These are phyloP conservation scores for Apodemia hepburni DNA, from an alignment of 2,888 invertebrate genomes.

Conservation along the genomic window DNA sequence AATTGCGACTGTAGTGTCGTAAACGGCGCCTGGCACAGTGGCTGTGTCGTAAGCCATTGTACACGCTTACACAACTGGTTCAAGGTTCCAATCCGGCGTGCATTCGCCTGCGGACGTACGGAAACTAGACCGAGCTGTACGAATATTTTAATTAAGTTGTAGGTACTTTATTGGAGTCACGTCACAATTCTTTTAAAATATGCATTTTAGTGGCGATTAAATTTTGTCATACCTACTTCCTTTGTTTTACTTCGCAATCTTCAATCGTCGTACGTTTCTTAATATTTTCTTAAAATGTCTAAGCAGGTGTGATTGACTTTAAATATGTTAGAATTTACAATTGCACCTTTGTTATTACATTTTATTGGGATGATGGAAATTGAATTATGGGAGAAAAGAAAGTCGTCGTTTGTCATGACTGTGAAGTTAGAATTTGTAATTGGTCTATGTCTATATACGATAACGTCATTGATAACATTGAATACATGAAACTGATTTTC, in stretches of 20 bases:
- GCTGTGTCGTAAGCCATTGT: constrained; percentile 74
- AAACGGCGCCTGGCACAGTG: constrained; percentile 63
- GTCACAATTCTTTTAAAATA: not conserved
- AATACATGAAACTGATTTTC: no score
- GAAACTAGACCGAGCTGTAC: constrained; percentile 48
- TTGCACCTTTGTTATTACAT: no score
- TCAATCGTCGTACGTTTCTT: no score
- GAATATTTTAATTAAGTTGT: constrained; percentile 12
- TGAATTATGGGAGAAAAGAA: no score
- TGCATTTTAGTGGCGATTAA: not conserved
- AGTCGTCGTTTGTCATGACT: no score
- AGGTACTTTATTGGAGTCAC: not conserved
- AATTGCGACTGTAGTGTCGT: constrained; percentile 51
- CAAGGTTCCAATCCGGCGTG: constrained; percentile 70
- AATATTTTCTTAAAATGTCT: no score
- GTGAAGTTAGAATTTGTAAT: no score
- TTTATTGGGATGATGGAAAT: no score
- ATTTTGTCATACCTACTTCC: not conserved
- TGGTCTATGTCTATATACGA: no score
- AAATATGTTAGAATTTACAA: no score
- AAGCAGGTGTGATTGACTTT: no score
- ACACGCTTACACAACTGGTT: constrained; percentile 75
- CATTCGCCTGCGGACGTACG: constrained; percentile 75
- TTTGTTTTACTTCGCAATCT: not conserved
- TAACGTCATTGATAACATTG: no score